Percentiles rank a stretch among this genome's conserved stretches.
These are phyloP conservation scores for Rhadina sibilatrix DNA, from an alignment of 2,113 vertebrate species.

Conservation along the genomic window DNA sequence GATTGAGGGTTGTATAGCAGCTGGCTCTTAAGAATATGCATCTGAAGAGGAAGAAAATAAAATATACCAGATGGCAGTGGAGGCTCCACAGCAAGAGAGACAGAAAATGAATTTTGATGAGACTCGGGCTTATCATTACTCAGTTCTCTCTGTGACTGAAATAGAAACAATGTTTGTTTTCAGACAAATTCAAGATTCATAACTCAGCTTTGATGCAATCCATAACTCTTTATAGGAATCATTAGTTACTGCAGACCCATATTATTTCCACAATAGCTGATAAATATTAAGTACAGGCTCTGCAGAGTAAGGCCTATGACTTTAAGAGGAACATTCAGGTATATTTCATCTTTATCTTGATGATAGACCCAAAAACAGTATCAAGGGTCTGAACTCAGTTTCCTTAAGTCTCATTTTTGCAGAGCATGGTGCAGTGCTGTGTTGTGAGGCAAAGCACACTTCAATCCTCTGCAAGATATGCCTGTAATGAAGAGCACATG, in stretches of 20 bases:
- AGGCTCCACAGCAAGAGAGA: conserved; percentile 33
- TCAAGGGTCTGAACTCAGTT: not conserved
- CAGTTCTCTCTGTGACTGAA: conserved; percentile 21
- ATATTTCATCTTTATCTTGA: not conserved
- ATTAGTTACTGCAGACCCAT: not conserved
- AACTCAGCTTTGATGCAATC: conserved; percentile 17
- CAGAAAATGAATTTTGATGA: conserved; percentile 53
- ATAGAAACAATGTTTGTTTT: conserved; percentile 47
- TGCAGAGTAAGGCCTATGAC: not conserved
- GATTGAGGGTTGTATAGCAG: not conserved
- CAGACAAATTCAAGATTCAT: conserved; percentile 33
- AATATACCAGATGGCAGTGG: conserved; percentile 53
- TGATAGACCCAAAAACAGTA: not conserved
- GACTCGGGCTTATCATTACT: not conserved
- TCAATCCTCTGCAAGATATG: not conserved
- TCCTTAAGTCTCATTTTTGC: not conserved
- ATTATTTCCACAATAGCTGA: not conserved
- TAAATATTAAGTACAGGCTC: not conserved
- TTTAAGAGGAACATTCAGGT: not conserved
- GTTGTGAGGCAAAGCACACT: not conserved
- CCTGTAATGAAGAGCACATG: not conserved
- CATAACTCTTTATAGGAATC: not conserved
- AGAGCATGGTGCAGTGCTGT: fast-evolving
- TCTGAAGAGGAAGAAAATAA: conserved; percentile 58
- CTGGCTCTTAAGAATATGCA: conserved; percentile 24